These are phyloP conservation scores for Yponomeuta sedellus DNA, from an alignment of 2,888 invertebrate species.

Conservation along the genomic window DNA sequence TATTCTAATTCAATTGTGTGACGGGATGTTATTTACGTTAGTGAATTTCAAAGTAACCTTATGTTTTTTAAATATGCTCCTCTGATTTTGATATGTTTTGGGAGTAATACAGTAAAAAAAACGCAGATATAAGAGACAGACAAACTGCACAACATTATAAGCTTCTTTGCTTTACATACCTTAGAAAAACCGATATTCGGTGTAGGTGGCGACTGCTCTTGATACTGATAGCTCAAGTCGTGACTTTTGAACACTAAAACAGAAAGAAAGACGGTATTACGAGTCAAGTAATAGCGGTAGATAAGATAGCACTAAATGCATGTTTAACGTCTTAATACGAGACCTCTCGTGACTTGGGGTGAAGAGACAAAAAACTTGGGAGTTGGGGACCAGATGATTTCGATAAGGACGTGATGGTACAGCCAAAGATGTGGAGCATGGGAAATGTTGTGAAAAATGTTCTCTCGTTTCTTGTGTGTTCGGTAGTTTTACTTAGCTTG, in stretches of 20 bases:
- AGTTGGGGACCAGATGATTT: constrained; percentile 52
- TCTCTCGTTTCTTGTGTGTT: background rate
- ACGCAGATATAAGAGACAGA: too few species aligned
- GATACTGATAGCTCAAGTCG: constrained; percentile 80
- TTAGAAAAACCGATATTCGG: constrained; percentile 95
- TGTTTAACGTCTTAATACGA: constrained; percentile 74
- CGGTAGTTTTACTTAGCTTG: too few species aligned
- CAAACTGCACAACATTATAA: too few species aligned
- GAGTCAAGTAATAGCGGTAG: constrained; percentile 65
- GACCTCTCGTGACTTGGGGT: constrained; percentile 69
- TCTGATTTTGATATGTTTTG: too few species aligned
- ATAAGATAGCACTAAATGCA: constrained; percentile 69
- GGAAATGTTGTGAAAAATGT: constrained; percentile 35
- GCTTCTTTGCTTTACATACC: constrained; percentile 60
- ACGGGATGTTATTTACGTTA: too few species aligned
- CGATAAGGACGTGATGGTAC: constrained; percentile 69
- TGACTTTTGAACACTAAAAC: constrained; percentile 92
- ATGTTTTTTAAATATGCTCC: too few species aligned
- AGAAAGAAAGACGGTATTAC: constrained; percentile 74
- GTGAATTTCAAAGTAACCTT: too few species aligned
- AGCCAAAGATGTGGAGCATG: constrained; percentile 59
- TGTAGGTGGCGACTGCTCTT: constrained; percentile 83
- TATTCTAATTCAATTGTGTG: too few species aligned
- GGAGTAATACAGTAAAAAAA: too few species aligned
- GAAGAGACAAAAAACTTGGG: constrained; percentile 65